These are phyloP conservation scores for Alethe castanea DNA, from an alignment of 2,113 vertebrate genomes.

Conservation along the genomic window DNA sequence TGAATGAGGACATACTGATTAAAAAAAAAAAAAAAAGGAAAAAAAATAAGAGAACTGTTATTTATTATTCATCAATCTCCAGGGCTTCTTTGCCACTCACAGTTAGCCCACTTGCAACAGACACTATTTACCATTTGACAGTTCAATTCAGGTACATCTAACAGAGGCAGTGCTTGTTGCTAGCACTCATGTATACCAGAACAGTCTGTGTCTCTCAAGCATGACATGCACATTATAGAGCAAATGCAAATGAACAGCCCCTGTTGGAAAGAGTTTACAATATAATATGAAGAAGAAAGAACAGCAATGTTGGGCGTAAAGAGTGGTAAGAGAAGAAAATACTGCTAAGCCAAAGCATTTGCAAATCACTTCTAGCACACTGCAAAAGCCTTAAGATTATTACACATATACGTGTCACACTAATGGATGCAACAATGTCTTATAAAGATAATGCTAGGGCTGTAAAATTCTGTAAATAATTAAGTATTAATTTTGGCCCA, in stretches of 20 bases:
- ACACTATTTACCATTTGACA: slow-evolving; percentile 60
- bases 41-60: neutral
- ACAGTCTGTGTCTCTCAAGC: slow-evolving; percentile 40
- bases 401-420: fast-evolving
- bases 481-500: neutral
- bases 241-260: slow-evolving; percentile 46
- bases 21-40: neutral
- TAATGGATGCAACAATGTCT: neutral
- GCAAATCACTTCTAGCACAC: neutral
- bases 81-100: slow-evolving; percentile 49
- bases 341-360: neutral
- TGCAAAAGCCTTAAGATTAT: neutral
- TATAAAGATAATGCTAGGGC: neutral
- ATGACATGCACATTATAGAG: slow-evolving; percentile 32
- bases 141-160: slow-evolving; percentile 56
- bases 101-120: slow-evolving; percentile 16
- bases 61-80: slow-evolving; percentile 55
- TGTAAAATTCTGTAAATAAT: neutral
- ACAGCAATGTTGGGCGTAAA: fast-evolving
- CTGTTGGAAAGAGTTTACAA: neutral
- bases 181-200: slow-evolving; percentile 23
- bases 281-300: neutral
- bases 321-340: neutral
- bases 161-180: neutral
- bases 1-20: neutral